Percentiles rank a stretch among this genome's conserved stretches.
Evolutionary conservation across 2,797 vertebrate genomes (phyloP).

Genomic region (Pseudochirops cupreus): DNA sequence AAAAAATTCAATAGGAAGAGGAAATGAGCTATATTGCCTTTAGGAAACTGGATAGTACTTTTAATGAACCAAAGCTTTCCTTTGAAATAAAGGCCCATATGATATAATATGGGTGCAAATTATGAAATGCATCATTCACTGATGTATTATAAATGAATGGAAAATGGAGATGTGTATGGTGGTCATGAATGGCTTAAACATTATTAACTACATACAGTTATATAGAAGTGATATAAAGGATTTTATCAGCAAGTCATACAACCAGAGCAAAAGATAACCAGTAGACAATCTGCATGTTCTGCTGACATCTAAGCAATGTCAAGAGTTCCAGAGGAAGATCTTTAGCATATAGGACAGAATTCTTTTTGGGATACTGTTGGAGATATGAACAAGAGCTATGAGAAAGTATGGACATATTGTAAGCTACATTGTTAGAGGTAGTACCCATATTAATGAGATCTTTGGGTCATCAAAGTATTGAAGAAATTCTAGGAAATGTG

Average conservation of each 20-base stretch:
- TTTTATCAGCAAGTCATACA: neutral
- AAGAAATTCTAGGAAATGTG: neutral
- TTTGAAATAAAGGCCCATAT: neutral
- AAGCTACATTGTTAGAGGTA: neutral
- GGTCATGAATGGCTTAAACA: neutral
- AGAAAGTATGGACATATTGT: neutral
- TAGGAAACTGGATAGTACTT: neutral
- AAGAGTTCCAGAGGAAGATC: neutral
- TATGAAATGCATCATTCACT: neutral
- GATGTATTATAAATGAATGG: neutral
- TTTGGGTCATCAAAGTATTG: neutral
- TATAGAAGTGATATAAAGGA: neutral
- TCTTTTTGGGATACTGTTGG: neutral
- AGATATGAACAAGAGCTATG: neutral
- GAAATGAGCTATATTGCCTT: neutral
- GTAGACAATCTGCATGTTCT: neutral
- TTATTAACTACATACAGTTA: neutral
- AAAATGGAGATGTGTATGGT: neutral
- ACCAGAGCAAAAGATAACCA: neutral
- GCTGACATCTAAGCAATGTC: neutral
- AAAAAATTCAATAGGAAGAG: neutral
- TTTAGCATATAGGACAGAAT: neutral
- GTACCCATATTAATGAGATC: neutral
- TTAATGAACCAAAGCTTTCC: neutral
- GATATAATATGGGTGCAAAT: neutral